Conservation (phyloP, 2,797 vertebrate genomes). For the Acipenser ruthenus region DNA sequence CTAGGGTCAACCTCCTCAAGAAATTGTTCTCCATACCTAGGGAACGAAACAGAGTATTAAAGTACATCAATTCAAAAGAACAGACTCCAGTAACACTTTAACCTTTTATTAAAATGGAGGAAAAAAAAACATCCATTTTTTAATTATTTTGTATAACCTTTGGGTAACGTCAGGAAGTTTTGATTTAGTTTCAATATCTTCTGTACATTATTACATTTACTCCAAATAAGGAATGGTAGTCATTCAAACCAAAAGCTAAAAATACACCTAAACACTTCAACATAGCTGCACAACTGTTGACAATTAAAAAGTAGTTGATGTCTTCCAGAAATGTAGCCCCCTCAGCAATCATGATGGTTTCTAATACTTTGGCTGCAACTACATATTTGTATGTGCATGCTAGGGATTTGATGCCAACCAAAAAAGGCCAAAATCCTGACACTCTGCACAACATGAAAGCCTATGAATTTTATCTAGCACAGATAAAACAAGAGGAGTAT, state of each 20-base stretch:
- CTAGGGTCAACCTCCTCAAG: constrained; percentile 50
- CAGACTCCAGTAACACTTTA: constrained; percentile 7
- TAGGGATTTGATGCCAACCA: neutral
- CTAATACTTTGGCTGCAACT: too few relatives aligned
- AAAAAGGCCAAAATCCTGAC: too few relatives aligned
- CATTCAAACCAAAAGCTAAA: constrained; percentile 56
- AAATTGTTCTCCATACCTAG: constrained; percentile 61
- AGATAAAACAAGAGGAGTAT: too few relatives aligned
- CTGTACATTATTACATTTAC: constrained; percentile 41
- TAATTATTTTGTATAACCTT: too few relatives aligned
- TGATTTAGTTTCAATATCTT: constrained; percentile 9
- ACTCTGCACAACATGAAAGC: too few relatives aligned
- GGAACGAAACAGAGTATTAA: constrained; percentile 25
- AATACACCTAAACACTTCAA: constrained; percentile 45
- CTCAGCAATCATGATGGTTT: too few relatives aligned
- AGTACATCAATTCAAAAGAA: constrained; percentile 22
- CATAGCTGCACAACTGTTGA: too few relatives aligned
- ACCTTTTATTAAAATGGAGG: too few relatives aligned
- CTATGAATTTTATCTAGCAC: too few relatives aligned
- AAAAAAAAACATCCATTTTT: too few relatives aligned
- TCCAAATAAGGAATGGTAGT: constrained; percentile 66
- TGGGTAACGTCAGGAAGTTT: too few relatives aligned
- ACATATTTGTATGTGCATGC: constrained; percentile 6
- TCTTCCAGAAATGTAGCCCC: constrained; percentile 13
- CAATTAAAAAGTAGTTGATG: constrained; percentile 7